Conservation (phyloP, 2,797 vertebrate genomes). For the Halcyon chelicuti region DNA sequence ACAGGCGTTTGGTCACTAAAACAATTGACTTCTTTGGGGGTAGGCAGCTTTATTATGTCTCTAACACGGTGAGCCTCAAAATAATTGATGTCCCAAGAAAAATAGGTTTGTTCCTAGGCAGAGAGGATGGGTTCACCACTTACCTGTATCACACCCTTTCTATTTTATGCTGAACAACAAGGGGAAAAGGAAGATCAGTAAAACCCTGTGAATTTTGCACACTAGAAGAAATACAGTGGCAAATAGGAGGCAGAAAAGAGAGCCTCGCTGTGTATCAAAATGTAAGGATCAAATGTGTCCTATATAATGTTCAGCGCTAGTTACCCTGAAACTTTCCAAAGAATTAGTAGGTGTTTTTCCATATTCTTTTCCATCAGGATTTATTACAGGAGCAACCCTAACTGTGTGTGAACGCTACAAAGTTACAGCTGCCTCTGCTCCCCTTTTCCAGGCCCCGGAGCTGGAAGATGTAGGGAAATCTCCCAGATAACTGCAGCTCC, state of each 20-base stretch:
- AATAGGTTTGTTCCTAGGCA: neutral
- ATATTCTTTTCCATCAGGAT: neutral
- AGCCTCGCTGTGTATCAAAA: neutral
- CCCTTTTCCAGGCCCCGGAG: neutral
- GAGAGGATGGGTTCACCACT: neutral
- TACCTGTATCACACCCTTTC: neutral
- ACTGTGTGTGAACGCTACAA: neutral
- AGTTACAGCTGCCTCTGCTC: neutral
- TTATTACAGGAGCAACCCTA: neutral
- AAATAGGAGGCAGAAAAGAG: neutral
- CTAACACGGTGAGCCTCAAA: neutral
- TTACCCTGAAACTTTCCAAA: neutral
- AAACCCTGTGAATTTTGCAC: neutral
- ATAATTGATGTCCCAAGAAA: neutral
- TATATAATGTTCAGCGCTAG: neutral
- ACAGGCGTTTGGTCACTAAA: constrained; percentile 9
- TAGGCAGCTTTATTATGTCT: neutral
- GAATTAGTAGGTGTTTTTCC: neutral
- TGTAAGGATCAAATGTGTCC: neutral
- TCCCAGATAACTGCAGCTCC: neutral
- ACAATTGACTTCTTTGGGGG: neutral
- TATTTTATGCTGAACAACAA: neutral
- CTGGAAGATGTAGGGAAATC: neutral
- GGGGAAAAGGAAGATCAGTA: neutral
- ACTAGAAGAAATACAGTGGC: neutral